A percentile compares a stretch with the other conserved stretches of the same genome.
Conservation (phyloP, 2,888 invertebrate species). For the Nudaria mundana region DNA sequence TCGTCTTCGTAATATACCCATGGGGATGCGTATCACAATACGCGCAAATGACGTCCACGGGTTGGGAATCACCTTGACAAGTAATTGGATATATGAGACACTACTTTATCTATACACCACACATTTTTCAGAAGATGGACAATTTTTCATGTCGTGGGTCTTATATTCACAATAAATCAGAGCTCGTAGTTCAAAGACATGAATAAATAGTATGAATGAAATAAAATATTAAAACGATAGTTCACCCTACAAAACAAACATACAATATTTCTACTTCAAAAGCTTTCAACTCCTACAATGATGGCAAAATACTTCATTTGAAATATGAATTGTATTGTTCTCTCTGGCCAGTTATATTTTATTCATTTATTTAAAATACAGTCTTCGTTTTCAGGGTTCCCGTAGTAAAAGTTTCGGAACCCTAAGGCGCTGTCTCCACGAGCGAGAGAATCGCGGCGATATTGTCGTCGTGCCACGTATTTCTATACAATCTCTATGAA, state of each 20-base stretch:
- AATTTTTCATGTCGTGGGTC: too few relatives aligned
- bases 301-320: constrained; percentile 5
- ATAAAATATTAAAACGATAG: constrained; percentile 13
- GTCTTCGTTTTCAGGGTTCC: too few relatives aligned
- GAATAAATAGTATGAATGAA: constrained; percentile 1
- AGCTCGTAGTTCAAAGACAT: not conserved
- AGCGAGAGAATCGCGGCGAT: too few relatives aligned
- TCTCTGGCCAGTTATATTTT: not conserved
- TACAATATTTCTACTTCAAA: constrained; percentile 10
- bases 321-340: constrained; percentile 1
- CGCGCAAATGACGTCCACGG: constrained; percentile 44
- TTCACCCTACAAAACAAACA: constrained; percentile 4
- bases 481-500: too few relatives aligned
- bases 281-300: constrained; percentile 6
- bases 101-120: constrained; percentile 49
- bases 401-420: too few relatives aligned
- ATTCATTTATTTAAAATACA: too few relatives aligned
- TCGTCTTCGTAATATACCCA: constrained; percentile 39
- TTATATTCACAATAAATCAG: too few relatives aligned
- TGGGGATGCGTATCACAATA: constrained; percentile 49
- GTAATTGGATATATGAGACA: constrained; percentile 64
- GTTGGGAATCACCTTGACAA: constrained; percentile 53
- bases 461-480: too few relatives aligned
- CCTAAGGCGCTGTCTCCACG: too few relatives aligned
- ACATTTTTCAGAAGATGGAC: constrained; percentile 14